Conservation (phyloP, 2,113 vertebrate species). For the Steatornis caripensis region DNA sequence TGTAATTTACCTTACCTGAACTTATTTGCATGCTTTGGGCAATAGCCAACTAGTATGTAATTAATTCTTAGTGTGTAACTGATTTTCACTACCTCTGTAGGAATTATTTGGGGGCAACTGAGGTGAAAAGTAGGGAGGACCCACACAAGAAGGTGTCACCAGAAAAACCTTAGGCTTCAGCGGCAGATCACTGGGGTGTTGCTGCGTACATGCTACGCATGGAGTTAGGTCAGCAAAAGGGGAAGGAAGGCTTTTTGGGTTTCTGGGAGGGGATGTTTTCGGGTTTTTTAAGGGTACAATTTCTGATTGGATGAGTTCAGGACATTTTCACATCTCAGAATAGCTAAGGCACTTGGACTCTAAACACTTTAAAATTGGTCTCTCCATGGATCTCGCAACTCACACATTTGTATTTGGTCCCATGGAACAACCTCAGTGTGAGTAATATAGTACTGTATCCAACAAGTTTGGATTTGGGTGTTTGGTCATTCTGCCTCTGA, state of each 20-base stretch:
- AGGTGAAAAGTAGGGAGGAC: not conserved
- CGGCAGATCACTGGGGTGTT: not conserved
- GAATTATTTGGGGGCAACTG: not conserved
- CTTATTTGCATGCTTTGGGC: not conserved
- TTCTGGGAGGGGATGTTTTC: too few relatives aligned
- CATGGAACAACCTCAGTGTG: not conserved
- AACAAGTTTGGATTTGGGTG: not conserved
- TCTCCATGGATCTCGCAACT: fast-evolving
- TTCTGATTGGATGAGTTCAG: not conserved
- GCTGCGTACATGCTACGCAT: fast-evolving
- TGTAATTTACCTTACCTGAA: not conserved
- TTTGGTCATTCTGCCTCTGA: not conserved
- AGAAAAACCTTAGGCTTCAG: not conserved
- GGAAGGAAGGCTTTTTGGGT: not conserved
- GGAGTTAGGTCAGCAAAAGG: not conserved
- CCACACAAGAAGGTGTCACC: not conserved
- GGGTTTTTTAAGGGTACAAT: not conserved
- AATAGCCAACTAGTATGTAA: not conserved
- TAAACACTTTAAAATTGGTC: not conserved
- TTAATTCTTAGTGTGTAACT: not conserved
- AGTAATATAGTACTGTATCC: not conserved
- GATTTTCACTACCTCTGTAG: not conserved
- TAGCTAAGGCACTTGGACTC: not conserved
- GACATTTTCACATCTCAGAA: not conserved
- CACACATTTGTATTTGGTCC: not conserved